Evolutionary conservation across 1,140 invertebrate genomes (phyloP).

Genomic region (Coboldia fuscipes): DNA sequence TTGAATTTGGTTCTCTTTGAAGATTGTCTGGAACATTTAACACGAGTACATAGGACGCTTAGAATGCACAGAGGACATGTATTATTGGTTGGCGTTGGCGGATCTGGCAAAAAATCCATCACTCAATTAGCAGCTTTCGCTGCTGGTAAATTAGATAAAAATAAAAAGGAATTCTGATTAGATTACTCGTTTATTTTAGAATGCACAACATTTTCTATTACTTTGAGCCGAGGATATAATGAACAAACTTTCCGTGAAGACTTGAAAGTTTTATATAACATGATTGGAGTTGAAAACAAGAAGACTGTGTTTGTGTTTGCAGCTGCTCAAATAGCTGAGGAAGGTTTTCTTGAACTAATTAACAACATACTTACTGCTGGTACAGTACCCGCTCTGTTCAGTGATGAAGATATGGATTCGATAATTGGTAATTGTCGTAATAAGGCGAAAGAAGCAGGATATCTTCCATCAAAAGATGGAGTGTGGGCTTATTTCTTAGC

Average conservation of each 20-base stretch:
- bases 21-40: slow-evolving; percentile 74
- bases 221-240: slow-evolving; percentile 56
- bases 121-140: slow-evolving; percentile 49
- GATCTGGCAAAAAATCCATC: slow-evolving; percentile 61
- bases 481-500: slow-evolving; percentile 72
- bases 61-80: slow-evolving; percentile 64
- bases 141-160: slow-evolving; percentile 26
- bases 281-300: slow-evolving; percentile 51
- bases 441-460: slow-evolving; percentile 42
- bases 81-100: slow-evolving; percentile 66
- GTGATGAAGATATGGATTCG: slow-evolving; percentile 67
- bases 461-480: slow-evolving; percentile 45
- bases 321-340: slow-evolving; percentile 31
- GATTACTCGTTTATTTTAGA: slow-evolving; percentile 12
- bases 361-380: slow-evolving; percentile 79
- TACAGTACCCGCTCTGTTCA: slow-evolving; percentile 61
- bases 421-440: slow-evolving; percentile 42
- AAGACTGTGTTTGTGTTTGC: slow-evolving; percentile 66
- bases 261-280: slow-evolving; percentile 53
- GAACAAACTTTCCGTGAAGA: slow-evolving; percentile 67
- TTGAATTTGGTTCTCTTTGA: slow-evolving; percentile 72
- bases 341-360: slow-evolving; percentile 70
- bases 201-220: slow-evolving; percentile 67
- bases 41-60: slow-evolving; percentile 58
- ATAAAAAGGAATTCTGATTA: not conserved